phyloP scores from a whole-genome alignment of 2,888 invertebrate genomes.

The Escarpia spicata region DNA sequence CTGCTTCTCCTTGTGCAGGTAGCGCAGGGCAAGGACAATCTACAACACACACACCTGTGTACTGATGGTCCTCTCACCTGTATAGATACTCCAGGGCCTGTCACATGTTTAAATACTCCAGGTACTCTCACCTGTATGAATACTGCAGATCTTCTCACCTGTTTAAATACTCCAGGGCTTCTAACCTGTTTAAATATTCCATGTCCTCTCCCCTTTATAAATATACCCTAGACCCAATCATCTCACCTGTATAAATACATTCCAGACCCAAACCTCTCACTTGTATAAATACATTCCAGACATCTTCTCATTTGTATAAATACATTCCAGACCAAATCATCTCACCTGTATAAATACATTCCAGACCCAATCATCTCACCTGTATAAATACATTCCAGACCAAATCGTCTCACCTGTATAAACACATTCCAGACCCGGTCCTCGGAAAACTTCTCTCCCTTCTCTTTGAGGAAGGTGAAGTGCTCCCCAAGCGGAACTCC shows the following conservation, averaged over 20 bases:
- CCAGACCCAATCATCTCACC: constrained; percentile 63
- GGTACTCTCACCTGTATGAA: constrained; percentile 51
- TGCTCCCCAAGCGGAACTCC: constrained; percentile 66
- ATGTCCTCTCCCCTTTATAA: neutral
- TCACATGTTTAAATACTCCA: constrained; percentile 66
- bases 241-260: neutral
- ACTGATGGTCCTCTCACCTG: constrained; percentile 44
- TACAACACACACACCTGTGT: constrained; percentile 47
- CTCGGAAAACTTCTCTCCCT: constrained; percentile 62
- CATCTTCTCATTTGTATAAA: constrained; percentile 48
- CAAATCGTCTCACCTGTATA: constrained; percentile 58
- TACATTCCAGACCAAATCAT: neutral
- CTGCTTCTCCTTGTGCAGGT: constrained; percentile 67
- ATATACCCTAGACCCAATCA: neutral
- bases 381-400: neutral
- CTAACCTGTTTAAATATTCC: constrained; percentile 54
- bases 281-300: neutral
- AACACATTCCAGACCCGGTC: constrained; percentile 66
- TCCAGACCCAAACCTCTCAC: neutral
- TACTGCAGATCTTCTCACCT: constrained; percentile 50
- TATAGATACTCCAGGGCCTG: neutral
- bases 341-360: constrained; percentile 65
- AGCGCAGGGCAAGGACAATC: constrained; percentile 66
- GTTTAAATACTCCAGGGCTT: constrained; percentile 66
- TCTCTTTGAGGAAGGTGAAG: constrained; percentile 66